These are phyloP conservation scores for Syngnathus typhle DNA, from an alignment of 2,113 vertebrate species.

Conservation along the genomic window DNA sequence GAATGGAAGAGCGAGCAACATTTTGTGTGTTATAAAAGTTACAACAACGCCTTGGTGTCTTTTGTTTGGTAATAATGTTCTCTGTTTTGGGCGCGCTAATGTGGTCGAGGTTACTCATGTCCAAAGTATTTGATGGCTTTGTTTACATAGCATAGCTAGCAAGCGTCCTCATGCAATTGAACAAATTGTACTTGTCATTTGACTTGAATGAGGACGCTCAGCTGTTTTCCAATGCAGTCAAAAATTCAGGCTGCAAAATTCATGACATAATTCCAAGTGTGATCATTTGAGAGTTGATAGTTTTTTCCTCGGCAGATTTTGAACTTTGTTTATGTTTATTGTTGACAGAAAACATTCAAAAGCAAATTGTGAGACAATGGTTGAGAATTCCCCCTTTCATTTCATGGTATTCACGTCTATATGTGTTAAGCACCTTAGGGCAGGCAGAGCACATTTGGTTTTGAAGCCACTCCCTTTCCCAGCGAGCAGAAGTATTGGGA, in stretches of 20 bases:
- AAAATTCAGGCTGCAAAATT: neutral
- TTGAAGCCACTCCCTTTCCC: too few relatives aligned
- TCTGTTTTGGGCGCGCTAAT: neutral
- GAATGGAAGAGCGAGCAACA: neutral
- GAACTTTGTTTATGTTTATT: too few relatives aligned
- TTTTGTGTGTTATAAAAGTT: neutral
- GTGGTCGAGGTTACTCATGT: constrained; percentile 18
- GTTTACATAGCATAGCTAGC: constrained; percentile 46
- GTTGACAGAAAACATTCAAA: too few relatives aligned
- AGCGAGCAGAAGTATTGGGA: too few relatives aligned
- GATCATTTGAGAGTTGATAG: neutral
- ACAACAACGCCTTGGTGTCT: neutral
- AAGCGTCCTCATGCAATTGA: neutral
- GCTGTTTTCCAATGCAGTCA: too few relatives aligned
- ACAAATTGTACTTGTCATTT: neutral
- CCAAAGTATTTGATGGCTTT: constrained; percentile 45
- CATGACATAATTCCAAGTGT: neutral
- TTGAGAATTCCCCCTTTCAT: too few relatives aligned
- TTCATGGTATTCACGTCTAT: too few relatives aligned
- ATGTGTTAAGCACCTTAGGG: too few relatives aligned
- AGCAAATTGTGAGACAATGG: too few relatives aligned
- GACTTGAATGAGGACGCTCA: neutral
- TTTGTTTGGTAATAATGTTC: neutral
- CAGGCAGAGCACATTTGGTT: too few relatives aligned
- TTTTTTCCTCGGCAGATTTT: neutral